These are phyloP conservation scores for Bombyx huttoni DNA, from an alignment of 2,888 invertebrate species.

Conservation along the genomic window DNA sequence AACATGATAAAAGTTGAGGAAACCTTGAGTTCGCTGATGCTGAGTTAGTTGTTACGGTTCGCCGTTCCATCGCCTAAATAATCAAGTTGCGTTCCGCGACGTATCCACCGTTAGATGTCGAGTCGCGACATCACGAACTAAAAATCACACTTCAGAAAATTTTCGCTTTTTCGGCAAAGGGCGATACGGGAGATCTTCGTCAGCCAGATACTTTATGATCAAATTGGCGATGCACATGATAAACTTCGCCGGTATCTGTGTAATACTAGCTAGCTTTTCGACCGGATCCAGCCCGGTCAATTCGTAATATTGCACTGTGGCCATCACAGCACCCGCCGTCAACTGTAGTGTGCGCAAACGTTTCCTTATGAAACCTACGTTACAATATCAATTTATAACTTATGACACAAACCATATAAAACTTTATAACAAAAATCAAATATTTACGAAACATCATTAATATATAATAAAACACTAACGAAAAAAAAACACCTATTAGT, in stretches of 20 bases:
- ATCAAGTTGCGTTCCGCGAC: no score
- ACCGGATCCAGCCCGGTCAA: conserved; percentile 7
- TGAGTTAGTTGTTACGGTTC: no score
- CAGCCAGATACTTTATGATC: conserved; percentile 14
- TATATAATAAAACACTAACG: no score
- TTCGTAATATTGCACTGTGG: conserved; percentile 11
- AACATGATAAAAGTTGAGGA: no score
- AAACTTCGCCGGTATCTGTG: conserved; percentile 16
- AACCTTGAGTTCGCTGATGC: no score
- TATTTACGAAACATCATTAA: no score
- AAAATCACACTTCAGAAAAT: neutral
- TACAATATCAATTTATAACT: neutral
- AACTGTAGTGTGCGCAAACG: conserved; percentile 24
- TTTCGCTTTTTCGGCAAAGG: neutral
- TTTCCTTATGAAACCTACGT: neutral
- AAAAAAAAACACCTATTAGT: no score
- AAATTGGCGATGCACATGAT: conserved; percentile 21
- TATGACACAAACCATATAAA: no score
- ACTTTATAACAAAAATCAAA: no score
- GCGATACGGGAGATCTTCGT: neutral
- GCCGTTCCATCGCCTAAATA: no score
- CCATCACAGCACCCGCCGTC: conserved; percentile 30
- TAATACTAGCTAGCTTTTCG: conserved; percentile 15
- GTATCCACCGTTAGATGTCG: no score
- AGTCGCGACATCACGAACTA: no score